Evolutionary conservation across 2,888 invertebrate genomes (phyloP).

Genomic region (Sericinus montela): DNA sequence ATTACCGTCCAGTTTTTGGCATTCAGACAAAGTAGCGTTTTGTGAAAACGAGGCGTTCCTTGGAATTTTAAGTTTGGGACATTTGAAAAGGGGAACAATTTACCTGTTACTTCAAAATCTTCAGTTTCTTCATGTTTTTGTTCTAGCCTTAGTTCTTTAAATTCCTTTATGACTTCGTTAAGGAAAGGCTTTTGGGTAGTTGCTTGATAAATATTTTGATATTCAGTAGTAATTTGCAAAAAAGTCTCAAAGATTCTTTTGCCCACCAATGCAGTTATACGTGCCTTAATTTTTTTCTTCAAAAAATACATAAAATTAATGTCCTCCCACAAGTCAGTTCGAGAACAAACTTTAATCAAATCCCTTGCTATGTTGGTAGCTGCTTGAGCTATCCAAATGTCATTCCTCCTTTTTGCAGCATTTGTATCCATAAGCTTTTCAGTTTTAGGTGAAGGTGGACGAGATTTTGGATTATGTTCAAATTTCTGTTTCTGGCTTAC

Average conservation of each 20-base stretch:
- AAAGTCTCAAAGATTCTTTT: neutral
- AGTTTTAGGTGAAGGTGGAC: neutral
- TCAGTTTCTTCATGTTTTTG: neutral
- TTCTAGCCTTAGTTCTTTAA: neutral
- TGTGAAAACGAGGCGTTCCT: too few relatives aligned
- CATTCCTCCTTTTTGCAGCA: neutral
- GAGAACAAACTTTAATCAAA: neutral
- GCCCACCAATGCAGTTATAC: slow-evolving; percentile 7
- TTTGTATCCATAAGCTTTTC: neutral
- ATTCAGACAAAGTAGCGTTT: too few relatives aligned
- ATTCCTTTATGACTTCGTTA: neutral
- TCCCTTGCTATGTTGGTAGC: neutral
- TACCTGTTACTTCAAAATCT: neutral
- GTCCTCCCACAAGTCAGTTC: neutral
- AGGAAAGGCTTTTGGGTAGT: neutral
- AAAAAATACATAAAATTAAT: neutral
- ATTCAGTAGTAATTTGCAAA: neutral
- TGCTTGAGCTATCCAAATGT: slow-evolving; percentile 6
- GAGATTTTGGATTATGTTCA: neutral
- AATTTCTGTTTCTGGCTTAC: neutral
- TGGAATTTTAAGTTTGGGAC: too few relatives aligned
- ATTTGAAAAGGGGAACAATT: too few relatives aligned
- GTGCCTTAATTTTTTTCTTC: slow-evolving; percentile 1
- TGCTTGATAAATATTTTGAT: neutral
- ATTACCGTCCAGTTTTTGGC: too few relatives aligned